phyloP scores from a whole-genome alignment of 2,113 vertebrate genomes.

The Origma solitaria region DNA sequence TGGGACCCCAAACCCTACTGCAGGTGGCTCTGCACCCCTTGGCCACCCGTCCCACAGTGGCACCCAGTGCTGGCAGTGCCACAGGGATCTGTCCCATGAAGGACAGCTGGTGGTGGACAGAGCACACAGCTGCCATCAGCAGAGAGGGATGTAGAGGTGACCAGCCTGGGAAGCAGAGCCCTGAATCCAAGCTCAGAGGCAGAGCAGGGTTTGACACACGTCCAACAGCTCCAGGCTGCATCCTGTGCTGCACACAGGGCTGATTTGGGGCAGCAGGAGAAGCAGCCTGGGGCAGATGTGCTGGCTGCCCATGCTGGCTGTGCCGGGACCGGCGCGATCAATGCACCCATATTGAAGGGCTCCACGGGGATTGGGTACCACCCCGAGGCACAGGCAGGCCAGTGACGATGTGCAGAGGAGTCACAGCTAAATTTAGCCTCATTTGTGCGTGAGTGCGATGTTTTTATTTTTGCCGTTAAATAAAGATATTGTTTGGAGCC shows the following conservation, averaged over 20 bases:
- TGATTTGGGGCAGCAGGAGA: neutral
- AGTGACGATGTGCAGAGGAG: neutral
- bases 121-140: neutral
- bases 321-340: accelerated
- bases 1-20: neutral
- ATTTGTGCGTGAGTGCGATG: neutral
- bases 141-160: accelerated
- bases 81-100: neutral
- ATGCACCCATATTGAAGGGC: neutral
- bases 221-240: neutral
- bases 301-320: neutral
- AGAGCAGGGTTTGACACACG: neutral
- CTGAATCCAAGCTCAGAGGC: neutral
- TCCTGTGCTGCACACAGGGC: neutral
- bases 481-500: neutral
- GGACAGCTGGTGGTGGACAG: neutral
- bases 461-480: neutral
- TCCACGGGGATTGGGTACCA: neutral
- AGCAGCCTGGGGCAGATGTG: neutral
- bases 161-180: neutral
- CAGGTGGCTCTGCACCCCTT: neutral
- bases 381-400: neutral
- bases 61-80: neutral
- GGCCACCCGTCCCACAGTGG: neutral
- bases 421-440: conserved; percentile 30